Percentiles rank a stretch among this genome's conserved stretches.
Conservation (phyloP, 2,888 invertebrate species). For the Drosophila paramelanica region DNA sequence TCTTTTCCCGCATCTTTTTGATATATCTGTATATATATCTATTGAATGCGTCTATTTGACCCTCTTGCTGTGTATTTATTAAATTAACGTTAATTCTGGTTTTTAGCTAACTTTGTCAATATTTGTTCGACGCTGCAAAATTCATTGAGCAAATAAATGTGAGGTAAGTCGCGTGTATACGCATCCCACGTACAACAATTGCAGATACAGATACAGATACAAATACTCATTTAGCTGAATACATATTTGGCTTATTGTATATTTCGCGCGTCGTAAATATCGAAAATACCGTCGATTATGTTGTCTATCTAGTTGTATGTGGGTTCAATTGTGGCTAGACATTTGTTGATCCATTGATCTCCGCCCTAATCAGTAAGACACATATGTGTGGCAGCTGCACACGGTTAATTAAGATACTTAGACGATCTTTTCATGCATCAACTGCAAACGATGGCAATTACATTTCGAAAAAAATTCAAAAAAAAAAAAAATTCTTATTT, state of each 20-base stretch:
- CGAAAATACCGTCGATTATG: no score
- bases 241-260: no score
- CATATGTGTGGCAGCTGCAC: no score
- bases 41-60: slow-evolving; percentile 17
- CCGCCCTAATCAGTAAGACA: no score
- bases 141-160: slow-evolving; percentile 63
- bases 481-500: no score
- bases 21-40: not conserved
- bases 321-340: no score
- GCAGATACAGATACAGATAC: slow-evolving; percentile 15
- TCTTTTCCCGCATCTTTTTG: not conserved
- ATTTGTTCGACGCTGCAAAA: slow-evolving; percentile 42
- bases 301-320: no score
- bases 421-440: no score
- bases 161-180: slow-evolving; percentile 66
- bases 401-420: no score
- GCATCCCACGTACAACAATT: slow-evolving; percentile 22
- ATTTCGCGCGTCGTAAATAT: no score
- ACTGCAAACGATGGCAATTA: no score
- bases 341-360: not conserved
- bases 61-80: slow-evolving; percentile 53
- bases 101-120: slow-evolving; percentile 49
- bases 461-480: no score
- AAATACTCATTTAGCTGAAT: slow-evolving; percentile 1
- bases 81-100: slow-evolving; percentile 63